Base-by-base conservation (phyloP, 2,797 vertebrate species). In the Alauda arvensis region DNA sequence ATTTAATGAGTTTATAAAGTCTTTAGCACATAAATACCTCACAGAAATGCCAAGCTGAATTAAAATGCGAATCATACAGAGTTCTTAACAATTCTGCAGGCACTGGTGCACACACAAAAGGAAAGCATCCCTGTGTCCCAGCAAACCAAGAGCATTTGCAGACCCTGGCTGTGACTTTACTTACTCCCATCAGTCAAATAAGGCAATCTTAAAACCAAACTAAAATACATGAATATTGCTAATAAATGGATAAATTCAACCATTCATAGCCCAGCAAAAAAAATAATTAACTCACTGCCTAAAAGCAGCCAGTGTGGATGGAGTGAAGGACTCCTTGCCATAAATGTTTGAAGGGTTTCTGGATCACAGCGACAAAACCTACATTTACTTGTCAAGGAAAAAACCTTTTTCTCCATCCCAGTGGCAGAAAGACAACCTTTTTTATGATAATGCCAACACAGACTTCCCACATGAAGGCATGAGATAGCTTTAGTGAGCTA, bases 171-270 rank as follows among this genome's bases (percentile, higher is more conserved):
- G 19, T 0, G 21, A 67, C 43, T 40, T 74, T 2, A 37, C 4
- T 46, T 21, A 19, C 14, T 21, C 39, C 34, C 42, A 70, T 28
- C 29, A 29, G 20, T 17, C 49, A 79, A 51, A 42, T 2, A 17
- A 39, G 16, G 7, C 21, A 33, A 43, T 3, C 51, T 45, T 31
- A 55, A 79, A 85, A 39, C 5, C 68, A 70, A 60, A 72, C 19
- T 16, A 48, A 81, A 89, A 63, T 2, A 48, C 2, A 25, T 1
- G 2, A 69, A 55, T 62, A n/a, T 17, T 39, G 8, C 17, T 45
- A 82, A 56, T 8, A 19, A 17, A n/a, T 86, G 37, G 23, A 61
- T 33, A 84, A 76, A 88, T 60, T 63, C 57, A 92, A 53, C 46
- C 57, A 60, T 19, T 84, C 39, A 37, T 1, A 70, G 37, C 9